Percentiles rank a stretch among this genome's conserved stretches.
These are phyloP conservation scores for Sarotherodon lohbergeri DNA, from an alignment of 2,113 vertebrate genomes.

Conservation along the genomic window DNA sequence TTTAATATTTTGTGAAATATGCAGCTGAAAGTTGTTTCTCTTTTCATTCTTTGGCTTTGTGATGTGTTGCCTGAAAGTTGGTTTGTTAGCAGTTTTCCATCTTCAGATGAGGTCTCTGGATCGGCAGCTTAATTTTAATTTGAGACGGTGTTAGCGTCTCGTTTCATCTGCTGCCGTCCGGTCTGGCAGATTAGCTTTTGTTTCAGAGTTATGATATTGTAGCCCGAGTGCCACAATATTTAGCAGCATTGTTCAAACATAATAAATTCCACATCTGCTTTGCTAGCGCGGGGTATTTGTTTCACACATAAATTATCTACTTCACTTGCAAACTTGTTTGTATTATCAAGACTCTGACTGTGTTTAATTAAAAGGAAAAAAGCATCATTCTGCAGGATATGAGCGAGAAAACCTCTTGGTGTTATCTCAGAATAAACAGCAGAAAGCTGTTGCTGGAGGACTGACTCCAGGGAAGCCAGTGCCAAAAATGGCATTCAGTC, in stretches of 20 bases:
- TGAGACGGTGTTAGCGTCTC: neutral
- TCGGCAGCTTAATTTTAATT: neutral
- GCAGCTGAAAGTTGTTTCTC: neutral
- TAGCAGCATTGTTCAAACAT: neutral
- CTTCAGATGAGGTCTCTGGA: neutral
- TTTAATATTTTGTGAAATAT: neutral
- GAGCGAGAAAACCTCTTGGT: neutral
- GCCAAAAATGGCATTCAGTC: neutral
- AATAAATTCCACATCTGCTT: constrained; percentile 21
- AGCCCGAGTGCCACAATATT: neutral
- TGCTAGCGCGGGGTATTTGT: neutral
- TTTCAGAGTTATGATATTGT: neutral
- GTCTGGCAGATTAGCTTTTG: neutral
- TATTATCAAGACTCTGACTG: neutral
- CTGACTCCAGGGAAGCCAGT: neutral
- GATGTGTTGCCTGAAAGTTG: neutral
- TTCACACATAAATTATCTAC: neutral
- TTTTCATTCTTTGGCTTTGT: neutral
- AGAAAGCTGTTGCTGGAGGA: neutral
- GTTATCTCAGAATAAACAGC: neutral
- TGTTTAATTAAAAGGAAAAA: neutral
- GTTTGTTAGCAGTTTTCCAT: neutral
- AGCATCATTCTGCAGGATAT: neutral
- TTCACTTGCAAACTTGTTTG: neutral
- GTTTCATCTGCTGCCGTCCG: neutral